Base-by-base conservation (phyloP, 2,888 invertebrate species). In the Miltochrista miniata region DNA sequence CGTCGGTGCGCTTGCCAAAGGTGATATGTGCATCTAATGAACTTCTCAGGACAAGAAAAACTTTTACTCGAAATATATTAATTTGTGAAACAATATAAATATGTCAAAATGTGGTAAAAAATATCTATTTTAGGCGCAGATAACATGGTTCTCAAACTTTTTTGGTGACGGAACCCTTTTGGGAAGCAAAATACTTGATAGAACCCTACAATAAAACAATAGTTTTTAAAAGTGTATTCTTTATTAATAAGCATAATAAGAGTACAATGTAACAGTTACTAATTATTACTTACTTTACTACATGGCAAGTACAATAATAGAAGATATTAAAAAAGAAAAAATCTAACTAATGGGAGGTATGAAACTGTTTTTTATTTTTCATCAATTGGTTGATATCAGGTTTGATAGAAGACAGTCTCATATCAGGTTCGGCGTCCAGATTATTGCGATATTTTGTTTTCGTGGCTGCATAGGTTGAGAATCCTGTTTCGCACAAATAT, bases 361-460 rank as follows among this genome's bases (percentile, higher is more conserved):
- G 56, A 61, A 63, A 60, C 48, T 58, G 48, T 52, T 59, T 64
- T 57, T 59, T 54, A 59, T 59, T 65, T 59, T 63, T 64, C 59
- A 64, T 62, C 48, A 62, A 59, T 59, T 59, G 60, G 43, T 62
- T 61, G 52, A 65, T 64, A 49, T 65, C 59, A 65, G 66, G 61
- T 63, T 64, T 61, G 57, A 66, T 64, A 45, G 59, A 61, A 50
- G 64, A 62, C 13, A 68, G 56, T 65, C 60, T 62, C 59, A 65
- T 65, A 59, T 67, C 58, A 62, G 64, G 40, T 67, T 68, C 65
- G 58, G 66, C 61, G 54, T 66, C 56, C 61, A 68, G 68, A 64
- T 64, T 66, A 64, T 65, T 66, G 62, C 63, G 60, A 12, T 67
- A 63, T 67, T 67, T 68, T 64, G 60, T 64, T 62, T 64, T 57